Percentiles rank a stretch among this genome's conserved stretches.
phyloP scores from a whole-genome alignment of 2,888 invertebrate genomes.

The Acleris cristana region DNA sequence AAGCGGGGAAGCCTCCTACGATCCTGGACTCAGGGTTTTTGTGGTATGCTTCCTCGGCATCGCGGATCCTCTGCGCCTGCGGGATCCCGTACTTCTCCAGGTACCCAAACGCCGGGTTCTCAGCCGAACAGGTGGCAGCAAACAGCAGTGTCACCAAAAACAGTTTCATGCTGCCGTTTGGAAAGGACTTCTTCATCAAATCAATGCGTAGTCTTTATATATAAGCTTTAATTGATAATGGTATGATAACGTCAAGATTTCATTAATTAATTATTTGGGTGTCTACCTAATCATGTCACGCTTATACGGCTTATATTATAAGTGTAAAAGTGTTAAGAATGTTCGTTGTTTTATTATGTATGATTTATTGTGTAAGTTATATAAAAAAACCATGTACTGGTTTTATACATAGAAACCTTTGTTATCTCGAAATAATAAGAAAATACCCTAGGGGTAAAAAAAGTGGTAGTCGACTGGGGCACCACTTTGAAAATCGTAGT shows the following conservation, averaged over 20 bases:
- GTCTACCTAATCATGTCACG: not conserved
- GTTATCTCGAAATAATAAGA: too few relatives aligned
- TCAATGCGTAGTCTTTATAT: constrained; percentile 2
- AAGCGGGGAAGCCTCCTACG: constrained; percentile 52
- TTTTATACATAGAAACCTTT: too few relatives aligned
- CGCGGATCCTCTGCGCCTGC: constrained; percentile 51
- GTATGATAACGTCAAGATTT: constrained; percentile 30
- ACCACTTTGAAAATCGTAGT: too few relatives aligned
- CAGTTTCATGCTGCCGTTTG: constrained; percentile 39
- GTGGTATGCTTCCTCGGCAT: constrained; percentile 50
- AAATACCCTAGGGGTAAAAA: too few relatives aligned
- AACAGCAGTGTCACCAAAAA: constrained; percentile 43
- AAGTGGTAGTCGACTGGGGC: too few relatives aligned
- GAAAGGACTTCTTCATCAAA: not conserved
- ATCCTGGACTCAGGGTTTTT: constrained; percentile 45
- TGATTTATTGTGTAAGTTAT: too few relatives aligned
- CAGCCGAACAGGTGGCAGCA: constrained; percentile 45
- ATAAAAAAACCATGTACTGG: too few relatives aligned
- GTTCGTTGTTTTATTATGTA: too few relatives aligned
- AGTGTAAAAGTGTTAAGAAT: too few relatives aligned
- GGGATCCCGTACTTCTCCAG: constrained; percentile 56
- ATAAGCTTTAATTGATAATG: constrained; percentile 8
- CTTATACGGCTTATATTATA: not conserved
- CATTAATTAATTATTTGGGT: constrained; percentile 25
- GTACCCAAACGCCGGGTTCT: constrained; percentile 52